Conservation (phyloP, 2,113 vertebrate genomes). For the Vulpes ferrilata region DNA sequence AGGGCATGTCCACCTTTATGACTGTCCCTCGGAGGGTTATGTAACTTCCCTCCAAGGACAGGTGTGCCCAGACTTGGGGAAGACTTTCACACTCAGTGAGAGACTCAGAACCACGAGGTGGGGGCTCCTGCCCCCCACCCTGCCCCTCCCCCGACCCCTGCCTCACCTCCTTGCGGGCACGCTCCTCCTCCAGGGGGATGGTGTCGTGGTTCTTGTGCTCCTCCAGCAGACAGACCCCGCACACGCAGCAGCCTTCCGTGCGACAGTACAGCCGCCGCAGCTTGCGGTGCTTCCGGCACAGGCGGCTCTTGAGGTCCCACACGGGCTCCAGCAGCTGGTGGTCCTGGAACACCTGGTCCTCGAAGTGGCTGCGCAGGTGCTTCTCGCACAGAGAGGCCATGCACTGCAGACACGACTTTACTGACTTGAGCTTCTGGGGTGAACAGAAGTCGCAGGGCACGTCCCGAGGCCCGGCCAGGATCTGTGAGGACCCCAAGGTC, state of each 20-base stretch:
- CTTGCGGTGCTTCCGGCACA: constrained; percentile 83
- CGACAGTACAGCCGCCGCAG: constrained; percentile 81
- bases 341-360: constrained; percentile 84
- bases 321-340: constrained; percentile 90
- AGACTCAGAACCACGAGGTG: fast-evolving
- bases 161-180: constrained; percentile 59
- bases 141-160: fast-evolving
- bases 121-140: fast-evolving
- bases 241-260: constrained; percentile 83
- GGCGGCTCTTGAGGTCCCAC: constrained; percentile 87
- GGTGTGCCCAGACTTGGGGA: neutral
- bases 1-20: fast-evolving
- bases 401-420: constrained; percentile 90
- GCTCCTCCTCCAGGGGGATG: constrained; percentile 83
- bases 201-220: constrained; percentile 83
- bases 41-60: neutral
- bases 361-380: constrained; percentile 89
- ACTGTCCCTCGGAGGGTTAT: neutral
- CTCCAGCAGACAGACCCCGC: constrained; percentile 82
- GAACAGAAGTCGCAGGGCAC: constrained; percentile 90
- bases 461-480: constrained; percentile 66
- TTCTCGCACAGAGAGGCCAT: constrained; percentile 91
- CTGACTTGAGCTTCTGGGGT: constrained; percentile 84
- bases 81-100: neutral
- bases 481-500: neutral